Percentiles rank a stretch among this genome's conserved stretches.
phyloP scores from a whole-genome alignment of 2,113 vertebrate genomes.

The Mus musculus region DNA sequence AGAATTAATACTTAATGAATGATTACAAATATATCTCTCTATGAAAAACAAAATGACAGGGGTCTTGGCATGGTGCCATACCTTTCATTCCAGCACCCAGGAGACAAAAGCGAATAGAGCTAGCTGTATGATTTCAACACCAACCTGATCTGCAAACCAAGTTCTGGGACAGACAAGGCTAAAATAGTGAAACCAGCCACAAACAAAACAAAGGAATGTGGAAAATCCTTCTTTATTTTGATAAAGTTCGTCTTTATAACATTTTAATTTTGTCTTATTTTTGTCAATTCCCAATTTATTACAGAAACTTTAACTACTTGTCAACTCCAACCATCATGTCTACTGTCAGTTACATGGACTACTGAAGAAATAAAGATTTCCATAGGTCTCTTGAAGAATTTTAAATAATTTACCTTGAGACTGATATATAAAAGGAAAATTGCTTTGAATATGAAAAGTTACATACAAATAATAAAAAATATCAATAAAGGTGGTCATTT shows the following conservation, averaged over 20 bases:
- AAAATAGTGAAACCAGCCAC: not conserved
- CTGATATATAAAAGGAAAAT: not conserved
- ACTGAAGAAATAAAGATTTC: conserved; percentile 11
- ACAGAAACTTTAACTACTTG: not conserved
- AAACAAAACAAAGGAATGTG: not conserved
- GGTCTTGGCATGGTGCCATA: not conserved
- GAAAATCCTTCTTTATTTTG: not conserved
- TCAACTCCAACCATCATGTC: not conserved
- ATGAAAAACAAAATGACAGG: not conserved
- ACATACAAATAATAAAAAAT: conserved; percentile 31
- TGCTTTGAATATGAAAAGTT: conserved; percentile 21
- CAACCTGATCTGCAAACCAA: not conserved
- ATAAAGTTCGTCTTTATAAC: not conserved
- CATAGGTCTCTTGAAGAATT: not conserved
- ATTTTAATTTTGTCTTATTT: not conserved
- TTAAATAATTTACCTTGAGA: conserved; percentile 31
- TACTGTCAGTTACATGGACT: not conserved
- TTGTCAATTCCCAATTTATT: not conserved
- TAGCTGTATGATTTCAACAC: too few relatives aligned
- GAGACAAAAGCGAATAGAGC: not conserved
- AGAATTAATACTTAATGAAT: not conserved
- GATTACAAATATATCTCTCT: conserved; percentile 1
- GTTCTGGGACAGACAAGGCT: not conserved
- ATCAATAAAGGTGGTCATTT: not conserved
- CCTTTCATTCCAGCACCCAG: not conserved